phyloP scores from a whole-genome alignment of 1,140 invertebrate genomes.

The Cotesia glomerata region DNA sequence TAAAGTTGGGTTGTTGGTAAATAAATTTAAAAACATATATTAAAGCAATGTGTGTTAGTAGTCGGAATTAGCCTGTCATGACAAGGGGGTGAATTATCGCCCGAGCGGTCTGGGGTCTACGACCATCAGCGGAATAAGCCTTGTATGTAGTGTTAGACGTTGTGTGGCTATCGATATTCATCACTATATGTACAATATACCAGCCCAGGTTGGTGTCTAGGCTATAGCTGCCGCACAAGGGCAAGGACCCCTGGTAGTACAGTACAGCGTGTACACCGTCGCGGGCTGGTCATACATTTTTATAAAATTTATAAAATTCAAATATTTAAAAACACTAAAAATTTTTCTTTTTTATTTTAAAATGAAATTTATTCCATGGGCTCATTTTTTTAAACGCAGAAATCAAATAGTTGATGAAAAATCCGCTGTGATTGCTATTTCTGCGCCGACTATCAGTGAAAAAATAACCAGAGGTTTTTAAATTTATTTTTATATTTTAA shows the following conservation, averaged over 20 bases:
- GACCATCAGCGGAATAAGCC: constrained; percentile 28
- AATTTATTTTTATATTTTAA: no score
- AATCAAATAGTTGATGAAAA: constrained; percentile 51
- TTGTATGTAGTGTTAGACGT: constrained; percentile 19
- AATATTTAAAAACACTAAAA: neutral
- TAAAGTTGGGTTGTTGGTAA: neutral
- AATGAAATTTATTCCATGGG: constrained; percentile 53
- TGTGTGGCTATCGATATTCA: constrained; percentile 56
- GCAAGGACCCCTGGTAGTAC: constrained; percentile 56
- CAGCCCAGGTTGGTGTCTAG: constrained; percentile 1
- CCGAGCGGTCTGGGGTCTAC: constrained; percentile 14
- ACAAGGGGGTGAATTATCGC: constrained; percentile 28
- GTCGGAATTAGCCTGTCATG: constrained; percentile 28
- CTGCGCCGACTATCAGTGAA: neutral
- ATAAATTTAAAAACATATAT: neutral
- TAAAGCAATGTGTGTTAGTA: constrained; percentile 3
- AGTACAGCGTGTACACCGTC: constrained; percentile 41
- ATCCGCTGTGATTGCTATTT: constrained; percentile 29
- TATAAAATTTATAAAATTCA: constrained; percentile 22
- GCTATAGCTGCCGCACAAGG: constrained; percentile 48
- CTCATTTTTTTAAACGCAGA: constrained; percentile 48
- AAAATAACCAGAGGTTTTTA: neutral
- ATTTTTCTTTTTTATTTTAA: constrained; percentile 16
- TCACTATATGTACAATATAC: constrained; percentile 42
- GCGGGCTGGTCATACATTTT: constrained; percentile 19